Evolutionary conservation across 1,140 invertebrate genomes (phyloP).

Genomic region (Acromyrmex charruanus): DNA sequence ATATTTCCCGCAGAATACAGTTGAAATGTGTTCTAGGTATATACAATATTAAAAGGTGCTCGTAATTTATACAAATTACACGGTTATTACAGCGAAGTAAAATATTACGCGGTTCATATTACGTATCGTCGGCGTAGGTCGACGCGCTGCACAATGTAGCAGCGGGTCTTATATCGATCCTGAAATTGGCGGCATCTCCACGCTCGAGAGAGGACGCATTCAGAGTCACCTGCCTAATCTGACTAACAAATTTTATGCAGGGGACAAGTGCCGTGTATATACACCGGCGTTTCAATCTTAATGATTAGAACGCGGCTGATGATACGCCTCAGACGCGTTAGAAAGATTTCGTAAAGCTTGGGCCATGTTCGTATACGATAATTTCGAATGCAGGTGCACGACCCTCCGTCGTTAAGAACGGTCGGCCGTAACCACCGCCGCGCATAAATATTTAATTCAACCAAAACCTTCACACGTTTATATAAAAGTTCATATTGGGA

Average conservation of each 20-base stretch:
- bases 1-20: neutral
- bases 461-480: neutral
- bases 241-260: slow-evolving; percentile 68
- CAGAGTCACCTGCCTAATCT: slow-evolving; percentile 70
- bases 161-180: slow-evolving; percentile 40
- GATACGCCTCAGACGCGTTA: slow-evolving; percentile 13
- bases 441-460: slow-evolving; percentile 44
- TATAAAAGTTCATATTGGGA: slow-evolving; percentile 19
- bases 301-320: slow-evolving; percentile 47
- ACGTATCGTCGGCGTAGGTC: neutral
- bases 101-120: neutral
- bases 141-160: slow-evolving; percentile 29
- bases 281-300: slow-evolving; percentile 32
- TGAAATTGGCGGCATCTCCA: slow-evolving; percentile 44
- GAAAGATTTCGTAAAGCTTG: slow-evolving; percentile 50
- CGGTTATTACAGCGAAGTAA: neutral
- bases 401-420: slow-evolving; percentile 38
- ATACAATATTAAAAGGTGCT: neutral
- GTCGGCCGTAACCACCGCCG: neutral
- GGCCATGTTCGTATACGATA: neutral
- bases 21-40: neutral
- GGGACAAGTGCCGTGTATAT: slow-evolving; percentile 40
- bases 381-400: slow-evolving; percentile 53
- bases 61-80: neutral
- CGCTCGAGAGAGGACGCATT: slow-evolving; percentile 18